Conservation (phyloP, 2,888 invertebrate species). For the Eupithecia subfuscata region DNA sequence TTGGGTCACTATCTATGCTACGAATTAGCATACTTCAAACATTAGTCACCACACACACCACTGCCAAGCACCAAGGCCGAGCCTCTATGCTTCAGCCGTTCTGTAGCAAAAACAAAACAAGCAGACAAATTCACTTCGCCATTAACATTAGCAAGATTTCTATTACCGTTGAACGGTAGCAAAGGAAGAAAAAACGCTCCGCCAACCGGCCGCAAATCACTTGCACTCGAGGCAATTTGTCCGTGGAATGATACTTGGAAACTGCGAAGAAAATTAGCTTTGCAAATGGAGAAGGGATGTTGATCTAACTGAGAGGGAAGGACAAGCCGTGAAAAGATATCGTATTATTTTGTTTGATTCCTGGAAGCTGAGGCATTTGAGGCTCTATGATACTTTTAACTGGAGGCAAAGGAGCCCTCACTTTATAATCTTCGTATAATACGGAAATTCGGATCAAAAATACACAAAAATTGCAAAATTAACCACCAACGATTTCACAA, state of each 20-base stretch:
- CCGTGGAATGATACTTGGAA: conserved; percentile 28
- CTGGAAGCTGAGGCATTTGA: not conserved
- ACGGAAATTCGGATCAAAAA: not conserved
- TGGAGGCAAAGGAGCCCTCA: not conserved
- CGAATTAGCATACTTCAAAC: not conserved
- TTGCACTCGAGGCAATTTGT: conserved; percentile 35
- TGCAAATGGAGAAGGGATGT: conserved; percentile 15
- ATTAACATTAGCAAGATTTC: not conserved
- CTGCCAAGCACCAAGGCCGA: not conserved
- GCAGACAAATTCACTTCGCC: not conserved
- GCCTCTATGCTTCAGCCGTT: not conserved
- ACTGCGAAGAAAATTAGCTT: conserved; percentile 22
- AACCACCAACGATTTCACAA: too few species aligned
- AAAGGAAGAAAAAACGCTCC: not conserved
- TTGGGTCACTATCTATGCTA: not conserved
- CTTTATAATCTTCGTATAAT: not conserved
- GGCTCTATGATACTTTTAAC: not conserved
- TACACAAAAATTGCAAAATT: not conserved
- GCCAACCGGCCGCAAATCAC: conserved; percentile 34
- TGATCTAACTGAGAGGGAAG: not conserved
- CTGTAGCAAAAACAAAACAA: not conserved
- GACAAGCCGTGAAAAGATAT: not conserved
- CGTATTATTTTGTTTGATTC: not conserved
- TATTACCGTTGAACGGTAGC: not conserved
- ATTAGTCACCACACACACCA: not conserved